These are phyloP conservation scores for Microtus montanus DNA, from an alignment of 2,113 vertebrate species.

Conservation along the genomic window DNA sequence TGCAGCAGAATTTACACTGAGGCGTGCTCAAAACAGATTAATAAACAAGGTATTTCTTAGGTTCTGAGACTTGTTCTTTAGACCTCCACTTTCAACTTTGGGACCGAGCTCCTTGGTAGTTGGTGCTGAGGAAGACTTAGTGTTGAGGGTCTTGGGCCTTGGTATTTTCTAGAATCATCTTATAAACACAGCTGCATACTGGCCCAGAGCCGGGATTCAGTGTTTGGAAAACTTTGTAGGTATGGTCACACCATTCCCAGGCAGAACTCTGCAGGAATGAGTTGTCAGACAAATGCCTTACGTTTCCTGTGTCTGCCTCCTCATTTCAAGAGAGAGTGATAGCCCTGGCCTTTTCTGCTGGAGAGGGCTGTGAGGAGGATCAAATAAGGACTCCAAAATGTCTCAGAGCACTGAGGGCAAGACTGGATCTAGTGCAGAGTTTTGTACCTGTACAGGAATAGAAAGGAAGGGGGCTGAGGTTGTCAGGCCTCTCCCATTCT, in stretches of 20 bases:
- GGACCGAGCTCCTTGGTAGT: background rate
- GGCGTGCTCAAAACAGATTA: background rate
- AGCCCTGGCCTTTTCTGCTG: background rate
- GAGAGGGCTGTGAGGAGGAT: background rate
- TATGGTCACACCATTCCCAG: background rate
- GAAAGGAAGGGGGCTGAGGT: background rate
- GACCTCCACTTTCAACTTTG: background rate
- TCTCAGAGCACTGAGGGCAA: background rate
- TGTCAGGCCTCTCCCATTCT: no score
- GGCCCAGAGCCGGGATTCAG: background rate
- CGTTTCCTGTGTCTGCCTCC: background rate
- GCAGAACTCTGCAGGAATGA: background rate
- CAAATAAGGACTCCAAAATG: background rate
- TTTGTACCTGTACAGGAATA: background rate
- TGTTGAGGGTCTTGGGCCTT: background rate
- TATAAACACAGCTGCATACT: background rate
- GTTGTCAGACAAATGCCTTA: background rate
- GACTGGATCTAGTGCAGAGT: background rate
- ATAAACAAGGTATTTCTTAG: background rate
- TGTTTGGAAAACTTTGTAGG: background rate
- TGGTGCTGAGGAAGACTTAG: background rate
- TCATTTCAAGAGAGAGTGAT: slow-evolving; percentile 12
- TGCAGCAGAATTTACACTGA: background rate
- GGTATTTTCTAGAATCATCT: background rate
- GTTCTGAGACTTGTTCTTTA: background rate